Evolutionary conservation across 2,888 invertebrate genomes (phyloP), one percentile per base, ranked within the genome.

Genomic region (Drosophila leonis): DNA sequence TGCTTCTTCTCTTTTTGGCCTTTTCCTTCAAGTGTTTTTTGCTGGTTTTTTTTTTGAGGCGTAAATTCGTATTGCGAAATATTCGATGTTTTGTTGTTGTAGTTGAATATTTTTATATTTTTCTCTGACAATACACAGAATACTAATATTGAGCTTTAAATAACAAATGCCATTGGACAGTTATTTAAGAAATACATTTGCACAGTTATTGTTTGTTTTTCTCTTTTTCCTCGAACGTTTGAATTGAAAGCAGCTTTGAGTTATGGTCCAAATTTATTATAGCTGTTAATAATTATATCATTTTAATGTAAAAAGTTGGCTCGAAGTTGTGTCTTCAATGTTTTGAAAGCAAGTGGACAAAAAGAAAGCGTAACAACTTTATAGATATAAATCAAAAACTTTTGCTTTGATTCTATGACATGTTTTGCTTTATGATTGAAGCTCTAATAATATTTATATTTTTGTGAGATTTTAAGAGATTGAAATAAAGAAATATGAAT

Each of bases 51-150:
- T 31, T 6, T 13, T 9, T 52, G 75, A 65, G 75, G 74, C 55
- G 62, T 62, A 57, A 55, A 13, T 68, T 49, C 15, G 57, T 52
- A 68, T 77, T 77, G 78, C 78, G 33, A 77, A 77, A 77, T 46
- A 59, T 35, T 31, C 46, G 3, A 15, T 33, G 18, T 51, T 37
- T 52, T 42, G 35, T 49, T 69, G 59, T 35, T 55, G 41, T 31
- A 15, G 39, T 51, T 65, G 51, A 20, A 24, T 35, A 35, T 52
- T 2, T 29, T 9, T 49, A 29, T 18, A 24, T 61, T 64, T 49
- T 60, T 6, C 52, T 20, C 41, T 44, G 48, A 56, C 55, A 61
- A 65, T 54, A 65, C 65, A 33, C 65, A 77, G 78, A 77, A 77
- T 77, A 77, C 69, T 73, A 73, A 77, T 66, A 65, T 35, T 44